Conservation (phyloP, 2,888 invertebrate genomes). For the Spilarctia lutea region DNA sequence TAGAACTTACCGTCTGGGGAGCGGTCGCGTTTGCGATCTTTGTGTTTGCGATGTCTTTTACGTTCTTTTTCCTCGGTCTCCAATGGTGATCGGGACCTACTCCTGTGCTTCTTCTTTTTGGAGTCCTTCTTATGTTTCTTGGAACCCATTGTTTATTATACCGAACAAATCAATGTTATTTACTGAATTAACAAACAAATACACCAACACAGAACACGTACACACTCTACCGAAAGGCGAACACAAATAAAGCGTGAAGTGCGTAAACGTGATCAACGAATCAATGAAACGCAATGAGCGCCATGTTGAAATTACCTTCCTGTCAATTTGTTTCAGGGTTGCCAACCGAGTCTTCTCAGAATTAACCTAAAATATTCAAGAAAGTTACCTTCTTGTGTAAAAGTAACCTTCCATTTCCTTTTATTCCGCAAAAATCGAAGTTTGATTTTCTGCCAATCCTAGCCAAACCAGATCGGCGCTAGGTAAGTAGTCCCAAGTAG, state of each 20-base stretch:
- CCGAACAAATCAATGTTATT: constrained; percentile 5
- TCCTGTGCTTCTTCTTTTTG: constrained; percentile 89
- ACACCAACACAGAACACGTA: neutral
- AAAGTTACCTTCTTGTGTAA: no score
- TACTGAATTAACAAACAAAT: constrained; percentile 33
- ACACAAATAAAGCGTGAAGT: constrained; percentile 2
- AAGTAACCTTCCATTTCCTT: no score
- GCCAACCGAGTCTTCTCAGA: no score
- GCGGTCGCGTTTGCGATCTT: constrained; percentile 82
- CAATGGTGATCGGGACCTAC: constrained; percentile 86
- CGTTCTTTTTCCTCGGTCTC: constrained; percentile 86
- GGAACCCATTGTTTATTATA: constrained; percentile 86
- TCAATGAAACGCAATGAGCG: constrained; percentile 8
- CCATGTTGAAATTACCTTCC: no score
- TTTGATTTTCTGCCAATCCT: no score
- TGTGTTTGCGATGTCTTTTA: constrained; percentile 85
- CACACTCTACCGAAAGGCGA: neutral
- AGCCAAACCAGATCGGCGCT: no score
- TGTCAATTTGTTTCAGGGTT: no score
- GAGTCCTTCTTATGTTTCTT: constrained; percentile 90
- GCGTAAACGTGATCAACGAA: constrained; percentile 5
- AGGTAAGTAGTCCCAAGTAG: no score
- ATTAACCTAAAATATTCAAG: no score
- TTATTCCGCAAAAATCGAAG: no score
- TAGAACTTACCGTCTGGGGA: constrained; percentile 87